These are phyloP conservation scores for Sebastolobus alascanus DNA, from an alignment of 2,797 vertebrate species.

Conservation along the genomic window DNA sequence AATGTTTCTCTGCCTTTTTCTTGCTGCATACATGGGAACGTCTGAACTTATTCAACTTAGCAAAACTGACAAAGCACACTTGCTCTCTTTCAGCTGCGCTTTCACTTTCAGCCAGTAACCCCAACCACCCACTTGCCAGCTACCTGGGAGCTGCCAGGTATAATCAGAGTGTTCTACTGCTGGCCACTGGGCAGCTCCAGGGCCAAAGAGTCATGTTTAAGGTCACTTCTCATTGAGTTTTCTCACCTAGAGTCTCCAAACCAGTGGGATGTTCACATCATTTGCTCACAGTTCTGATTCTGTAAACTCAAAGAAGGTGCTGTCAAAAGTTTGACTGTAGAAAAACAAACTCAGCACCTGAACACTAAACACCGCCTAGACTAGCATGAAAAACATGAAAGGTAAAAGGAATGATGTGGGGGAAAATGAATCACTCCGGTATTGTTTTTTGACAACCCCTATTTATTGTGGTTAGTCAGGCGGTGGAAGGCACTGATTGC, in stretches of 20 bases:
- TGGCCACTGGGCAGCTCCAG: conserved; percentile 16
- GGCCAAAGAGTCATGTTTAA: conserved; percentile 18
- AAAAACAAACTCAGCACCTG: neutral
- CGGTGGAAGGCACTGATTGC: conserved; percentile 30
- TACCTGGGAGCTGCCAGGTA: conserved; percentile 36
- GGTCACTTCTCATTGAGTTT: conserved; percentile 23
- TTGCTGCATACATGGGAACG: neutral
- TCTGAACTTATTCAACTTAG: neutral
- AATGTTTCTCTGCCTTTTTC: neutral
- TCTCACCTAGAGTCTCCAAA: conserved; percentile 9
- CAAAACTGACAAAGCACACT: neutral
- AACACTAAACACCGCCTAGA: neutral
- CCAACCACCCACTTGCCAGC: conserved; percentile 15
- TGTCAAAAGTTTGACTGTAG: neutral
- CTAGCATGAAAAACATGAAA: neutral
- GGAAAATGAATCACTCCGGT: conserved; percentile 31
- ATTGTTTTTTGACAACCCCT: conserved; percentile 27
- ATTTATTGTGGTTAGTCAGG: conserved; percentile 39
- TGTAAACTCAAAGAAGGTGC: neutral
- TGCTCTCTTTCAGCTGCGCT: conserved; percentile 12
- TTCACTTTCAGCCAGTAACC: conserved; percentile 13
- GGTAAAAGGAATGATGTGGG: too few relatives aligned
- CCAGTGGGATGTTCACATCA: neutral
- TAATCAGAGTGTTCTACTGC: conserved; percentile 11
- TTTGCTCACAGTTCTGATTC: neutral